A percentile compares a stretch with the other conserved stretches of the same genome.
Conservation (phyloP, 2,888 invertebrate species). For the Eremobia ochroleuca region DNA sequence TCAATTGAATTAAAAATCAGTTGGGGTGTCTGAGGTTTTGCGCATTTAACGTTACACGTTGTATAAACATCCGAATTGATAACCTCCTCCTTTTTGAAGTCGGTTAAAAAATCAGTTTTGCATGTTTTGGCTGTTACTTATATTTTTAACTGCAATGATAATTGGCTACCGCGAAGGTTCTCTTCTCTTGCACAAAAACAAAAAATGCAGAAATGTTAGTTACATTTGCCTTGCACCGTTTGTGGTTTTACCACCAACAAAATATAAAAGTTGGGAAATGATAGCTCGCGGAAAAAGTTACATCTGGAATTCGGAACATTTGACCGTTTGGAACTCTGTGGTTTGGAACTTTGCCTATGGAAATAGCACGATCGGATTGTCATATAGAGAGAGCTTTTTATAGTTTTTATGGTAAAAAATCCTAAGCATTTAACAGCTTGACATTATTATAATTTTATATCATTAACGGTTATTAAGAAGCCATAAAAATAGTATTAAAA, state of each 20-base stretch:
- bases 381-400: slow-evolving; percentile 1
- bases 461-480: slow-evolving; percentile 29
- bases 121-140: neutral
- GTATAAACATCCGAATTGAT: too few species aligned
- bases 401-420: neutral
- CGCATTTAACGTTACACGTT: too few species aligned
- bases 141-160: neutral
- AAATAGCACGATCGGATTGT: slow-evolving; percentile 23
- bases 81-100: too few species aligned
- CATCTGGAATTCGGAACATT: slow-evolving; percentile 21
- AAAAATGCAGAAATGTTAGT: neutral
- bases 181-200: neutral
- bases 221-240: neutral
- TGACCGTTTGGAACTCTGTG: slow-evolving; percentile 19
- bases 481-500: slow-evolving; percentile 40
- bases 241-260: neutral
- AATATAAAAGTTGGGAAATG: slow-evolving; percentile 14
- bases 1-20: too few species aligned
- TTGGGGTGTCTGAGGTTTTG: too few species aligned
- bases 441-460: slow-evolving; percentile 27
- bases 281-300: slow-evolving; percentile 19
- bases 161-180: neutral
- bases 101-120: too few species aligned
- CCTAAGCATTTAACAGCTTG: slow-evolving; percentile 19
- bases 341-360: slow-evolving; percentile 11